Base-by-base conservation (phyloP, 1,140 invertebrate species). In the Drosophila insularis region DNA sequence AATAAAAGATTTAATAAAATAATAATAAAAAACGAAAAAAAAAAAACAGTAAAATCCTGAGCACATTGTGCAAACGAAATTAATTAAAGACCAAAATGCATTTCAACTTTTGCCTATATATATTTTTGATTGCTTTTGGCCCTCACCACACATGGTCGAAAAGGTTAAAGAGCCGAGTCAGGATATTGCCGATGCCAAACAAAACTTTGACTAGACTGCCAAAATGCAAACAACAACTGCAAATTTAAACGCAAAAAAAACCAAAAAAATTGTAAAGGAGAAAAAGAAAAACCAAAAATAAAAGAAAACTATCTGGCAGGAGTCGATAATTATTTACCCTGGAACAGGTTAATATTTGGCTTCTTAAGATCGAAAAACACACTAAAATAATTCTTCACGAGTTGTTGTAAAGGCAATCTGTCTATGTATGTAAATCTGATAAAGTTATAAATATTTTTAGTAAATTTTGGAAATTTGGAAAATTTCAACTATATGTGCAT, bases 101-200 rank as follows among this genome's bases (percentile, higher is more conserved):
- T 50, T 50, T 50, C 54, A 11, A 46, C 72, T 74, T 74, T 74
- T 74, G 63, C 67, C 60, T 74, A 63, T 54, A 19, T 17, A 17
- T 43, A 43, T 43, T 14, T 17, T 37, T 58, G 55, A 58, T 58
- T 58, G 55, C 55, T 58, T 32, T 35, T 35, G 55, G 55, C 31
- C 31, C 17, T 50, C 63, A 27, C 27, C 63, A 27, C 27, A 35
- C 55, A 58, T 54, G 64, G 67, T 68, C 71, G 67, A 64, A 69
- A 82, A 85, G 73, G 72, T 80, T 73, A 71, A 80, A 80, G 50
- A 69, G 68, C 61, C 64, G 65, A 67, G 66, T 35, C 82, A 76
- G 82, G 75, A 87, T 82, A 86, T 87, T 87, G 82, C 39, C 79
- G 63, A 70, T 82, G 82, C 82, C 82, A 86, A 86, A 87, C 67